Conservation (phyloP, 2,888 invertebrate species). For the Melolontha melolontha region DNA sequence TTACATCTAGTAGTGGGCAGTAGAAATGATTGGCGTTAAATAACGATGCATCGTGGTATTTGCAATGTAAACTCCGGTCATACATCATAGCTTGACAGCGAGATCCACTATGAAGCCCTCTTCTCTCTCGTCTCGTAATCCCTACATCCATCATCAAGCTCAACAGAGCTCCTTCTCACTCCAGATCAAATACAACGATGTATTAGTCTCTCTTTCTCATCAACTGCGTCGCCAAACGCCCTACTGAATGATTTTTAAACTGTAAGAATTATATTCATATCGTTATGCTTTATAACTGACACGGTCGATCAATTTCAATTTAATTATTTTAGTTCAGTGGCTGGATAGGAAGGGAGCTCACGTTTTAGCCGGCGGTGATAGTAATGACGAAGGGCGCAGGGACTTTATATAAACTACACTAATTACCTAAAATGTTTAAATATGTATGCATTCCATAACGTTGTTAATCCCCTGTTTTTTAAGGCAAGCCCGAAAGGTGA, state of each 20-base stretch:
- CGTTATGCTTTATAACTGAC: conserved; percentile 42
- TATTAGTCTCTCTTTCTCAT: conserved; percentile 17
- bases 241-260: conserved; percentile 43
- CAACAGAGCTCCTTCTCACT: conserved; percentile 33
- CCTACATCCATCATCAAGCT: conserved; percentile 54
- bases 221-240: conserved; percentile 37
- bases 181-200: not conserved
- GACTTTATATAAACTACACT: not conserved
- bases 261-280: conserved; percentile 44
- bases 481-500: too few relatives aligned
- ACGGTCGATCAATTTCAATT: conserved; percentile 44
- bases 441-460: too few relatives aligned
- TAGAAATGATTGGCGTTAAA: conserved; percentile 53
- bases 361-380: conserved; percentile 7
- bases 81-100: conserved; percentile 53
- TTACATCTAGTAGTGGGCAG: conserved; percentile 48
- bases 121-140: conserved; percentile 54
- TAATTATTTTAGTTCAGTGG: conserved; percentile 41
- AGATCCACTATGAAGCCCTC: conserved; percentile 52
- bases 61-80: conserved; percentile 55
- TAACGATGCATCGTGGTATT: conserved; percentile 53
- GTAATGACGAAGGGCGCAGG: not conserved
- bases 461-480: too few relatives aligned
- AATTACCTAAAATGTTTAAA: too few relatives aligned
- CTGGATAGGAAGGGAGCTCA: conserved; percentile 14